Percentiles rank a stretch among this genome's conserved stretches.
Conservation (phyloP, 2,113 vertebrate species). For the Esox niger region DNA sequence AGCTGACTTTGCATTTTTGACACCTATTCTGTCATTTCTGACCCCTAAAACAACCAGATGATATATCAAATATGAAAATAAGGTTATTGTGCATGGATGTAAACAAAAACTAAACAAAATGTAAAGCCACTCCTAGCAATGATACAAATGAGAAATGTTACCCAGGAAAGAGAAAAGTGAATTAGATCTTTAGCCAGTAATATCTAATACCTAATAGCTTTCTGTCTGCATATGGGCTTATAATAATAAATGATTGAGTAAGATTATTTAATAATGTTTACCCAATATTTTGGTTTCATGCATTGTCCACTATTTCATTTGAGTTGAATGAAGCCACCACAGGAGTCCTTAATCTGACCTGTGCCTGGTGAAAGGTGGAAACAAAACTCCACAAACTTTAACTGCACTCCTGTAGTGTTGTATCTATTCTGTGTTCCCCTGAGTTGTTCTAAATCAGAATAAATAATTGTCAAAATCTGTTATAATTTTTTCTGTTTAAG, state of each 20-base stretch:
- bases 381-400: too few species aligned
- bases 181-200: conserved; percentile 57
- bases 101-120: conserved; percentile 50
- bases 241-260: conserved; percentile 27
- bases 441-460: too few species aligned
- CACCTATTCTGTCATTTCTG: too few species aligned
- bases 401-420: too few species aligned
- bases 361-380: too few species aligned
- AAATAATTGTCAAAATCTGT: too few species aligned
- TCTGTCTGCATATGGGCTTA: conserved; percentile 12
- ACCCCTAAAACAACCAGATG: conserved; percentile 62
- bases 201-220: conserved; percentile 3
- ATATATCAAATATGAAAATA: conserved; percentile 67
- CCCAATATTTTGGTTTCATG: too few species aligned
- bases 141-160: conserved; percentile 50
- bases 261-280: conserved; percentile 18
- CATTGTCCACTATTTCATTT: too few species aligned
- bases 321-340: too few species aligned
- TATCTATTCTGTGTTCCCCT: too few species aligned
- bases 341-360: too few species aligned
- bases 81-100: conserved; percentile 52
- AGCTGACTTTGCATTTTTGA: conserved; percentile 58
- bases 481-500: too few species aligned
- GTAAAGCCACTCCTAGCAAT: conserved; percentile 58
- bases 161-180: conserved; percentile 36